Evolutionary conservation across 2,113 vertebrate species (phyloP).

Genomic region (Polypterus bichir): DNA sequence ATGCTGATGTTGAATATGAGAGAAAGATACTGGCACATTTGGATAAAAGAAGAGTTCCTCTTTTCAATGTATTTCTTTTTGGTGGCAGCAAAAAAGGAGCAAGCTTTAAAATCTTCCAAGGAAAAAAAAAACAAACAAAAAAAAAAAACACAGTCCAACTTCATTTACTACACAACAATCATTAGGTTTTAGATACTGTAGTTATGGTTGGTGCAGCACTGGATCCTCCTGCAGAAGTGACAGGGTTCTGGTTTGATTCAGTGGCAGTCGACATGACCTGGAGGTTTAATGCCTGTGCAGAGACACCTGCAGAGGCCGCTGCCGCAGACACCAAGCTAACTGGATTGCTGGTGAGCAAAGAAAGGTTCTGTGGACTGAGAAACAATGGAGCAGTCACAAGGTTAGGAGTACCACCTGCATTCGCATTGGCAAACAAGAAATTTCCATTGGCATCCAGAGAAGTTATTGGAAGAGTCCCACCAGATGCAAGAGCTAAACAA

Average conservation of each 20-base stretch:
- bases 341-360: constrained; percentile 94
- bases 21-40: constrained; percentile 5
- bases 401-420: constrained; percentile 72
- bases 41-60: constrained; percentile 18
- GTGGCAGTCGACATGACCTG: constrained; percentile 57
- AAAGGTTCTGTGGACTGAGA: constrained; percentile 95
- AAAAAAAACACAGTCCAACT: neutral
- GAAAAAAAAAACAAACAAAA: neutral
- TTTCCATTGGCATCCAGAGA: constrained; percentile 85
- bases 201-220: constrained; percentile 80
- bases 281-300: constrained; percentile 69
- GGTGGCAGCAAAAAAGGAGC: constrained; percentile 58
- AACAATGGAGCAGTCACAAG: constrained; percentile 92
- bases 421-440: constrained; percentile 80
- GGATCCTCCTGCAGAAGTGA: constrained; percentile 60
- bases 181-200: constrained; percentile 95
- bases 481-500: constrained; percentile 76
- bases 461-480: constrained; percentile 88
- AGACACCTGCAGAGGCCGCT: constrained; percentile 56
- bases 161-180: constrained; percentile 28
- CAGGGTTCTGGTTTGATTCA: constrained; percentile 73
- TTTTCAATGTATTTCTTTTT: constrained; percentile 43
- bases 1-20: neutral
- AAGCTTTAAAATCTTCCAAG: constrained; percentile 31
- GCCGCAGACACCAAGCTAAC: constrained; percentile 88